Base-by-base conservation (phyloP, 2,113 vertebrate genomes). In the Ursus arctos region DNA sequence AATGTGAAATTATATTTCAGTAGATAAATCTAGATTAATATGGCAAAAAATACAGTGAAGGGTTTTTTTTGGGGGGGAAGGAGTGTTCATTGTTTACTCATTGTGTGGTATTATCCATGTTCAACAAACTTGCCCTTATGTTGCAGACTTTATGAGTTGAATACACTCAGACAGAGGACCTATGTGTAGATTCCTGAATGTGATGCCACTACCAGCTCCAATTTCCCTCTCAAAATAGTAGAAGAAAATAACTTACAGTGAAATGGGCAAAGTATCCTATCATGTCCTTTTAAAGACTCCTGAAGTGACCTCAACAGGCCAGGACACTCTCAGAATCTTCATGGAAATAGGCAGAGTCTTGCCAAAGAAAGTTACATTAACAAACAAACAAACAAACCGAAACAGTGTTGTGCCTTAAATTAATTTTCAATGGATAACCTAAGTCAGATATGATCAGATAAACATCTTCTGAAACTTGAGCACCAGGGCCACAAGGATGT, bases 71-170 rank as follows among this genome's bases (percentile, higher is more conserved):
- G 2, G 5, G 51, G 3, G 0, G 0, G 43, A 7, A 49, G 10
- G 6, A 28, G 3, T 12, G 4, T 2, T 63, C 31, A 4, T 1
- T 26, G 1, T 3, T 61, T 47, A 4, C 2, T 57, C 18, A 33
- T 1, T 0, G 0, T n/a, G 24, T 26, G 14, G 14, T 12, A 6
- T 18, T 22, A 8, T 15, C 2, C 24, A 24, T 9, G 16, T 4
- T 15, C 21, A 14, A 8, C 2, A 0, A 57, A 12, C 0, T 14
- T 43, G 43, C 2, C 26, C 13, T 26, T 57, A 47, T 11, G 47
- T 14, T 33, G 2, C 1, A 13, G 8, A 31, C 2, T 10, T 24
- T 43, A 9, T 9, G 9, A 61, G 8, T 4, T 24, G 59, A 77
- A 24, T 10, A 31, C 2, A 4, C 7, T 47, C 28, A 7, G 10